Conservation (phyloP, 2,888 invertebrate genomes). For the Diogma glabrata region DNA sequence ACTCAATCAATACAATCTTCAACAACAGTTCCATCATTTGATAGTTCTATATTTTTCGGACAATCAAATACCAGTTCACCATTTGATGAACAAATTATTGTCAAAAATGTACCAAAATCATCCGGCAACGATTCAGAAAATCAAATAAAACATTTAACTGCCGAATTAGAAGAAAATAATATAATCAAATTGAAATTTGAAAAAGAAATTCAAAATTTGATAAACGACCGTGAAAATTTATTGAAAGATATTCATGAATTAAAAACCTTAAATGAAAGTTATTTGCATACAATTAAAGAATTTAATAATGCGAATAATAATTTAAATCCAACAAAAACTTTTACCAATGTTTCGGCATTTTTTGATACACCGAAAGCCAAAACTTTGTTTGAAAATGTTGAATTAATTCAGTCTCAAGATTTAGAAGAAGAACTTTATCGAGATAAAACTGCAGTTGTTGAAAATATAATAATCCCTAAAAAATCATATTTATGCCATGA, state of each 20-base stretch:
- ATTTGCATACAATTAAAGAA: neutral
- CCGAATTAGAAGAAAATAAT: neutral
- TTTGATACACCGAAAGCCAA: neutral
- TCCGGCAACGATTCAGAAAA: no score
- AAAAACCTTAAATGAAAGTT: neutral
- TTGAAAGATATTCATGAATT: neutral
- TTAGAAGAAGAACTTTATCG: no score
- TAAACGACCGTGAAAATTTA: neutral
- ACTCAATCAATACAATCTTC: neutral
- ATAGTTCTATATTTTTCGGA: constrained; percentile 11
- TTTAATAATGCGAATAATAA: neutral
- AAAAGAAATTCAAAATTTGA: neutral
- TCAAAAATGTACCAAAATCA: neutral
- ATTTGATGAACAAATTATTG: constrained; percentile 5
- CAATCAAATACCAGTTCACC: constrained; percentile 1
- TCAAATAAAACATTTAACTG: neutral
- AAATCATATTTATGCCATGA: constrained; percentile 42
- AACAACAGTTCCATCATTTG: constrained; percentile 2
- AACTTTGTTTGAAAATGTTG: neutral
- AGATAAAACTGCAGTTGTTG: constrained; percentile 27
- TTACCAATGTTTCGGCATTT: neutral
- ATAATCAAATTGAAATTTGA: constrained; percentile 3
- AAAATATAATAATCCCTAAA: constrained; percentile 40
- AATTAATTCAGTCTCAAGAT: constrained; percentile 17
- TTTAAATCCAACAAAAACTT: neutral